Evolutionary conservation across 2,113 vertebrate genomes (phyloP).

Genomic region (Barbus barbus): DNA sequence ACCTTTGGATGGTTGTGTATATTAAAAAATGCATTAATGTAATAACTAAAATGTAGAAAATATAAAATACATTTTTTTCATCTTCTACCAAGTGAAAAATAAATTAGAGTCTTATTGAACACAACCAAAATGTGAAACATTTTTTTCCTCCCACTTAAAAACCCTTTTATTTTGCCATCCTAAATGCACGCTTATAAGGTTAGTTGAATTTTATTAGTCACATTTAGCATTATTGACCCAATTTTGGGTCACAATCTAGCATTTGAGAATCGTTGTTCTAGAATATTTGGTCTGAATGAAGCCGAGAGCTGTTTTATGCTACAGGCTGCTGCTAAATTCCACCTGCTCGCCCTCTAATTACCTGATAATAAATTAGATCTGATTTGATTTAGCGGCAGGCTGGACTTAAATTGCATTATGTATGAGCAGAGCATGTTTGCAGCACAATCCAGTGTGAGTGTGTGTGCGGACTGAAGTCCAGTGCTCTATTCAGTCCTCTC

Average conservation of each 20-base stretch:
- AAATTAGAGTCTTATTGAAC: neutral
- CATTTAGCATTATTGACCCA: neutral
- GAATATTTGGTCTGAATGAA: neutral
- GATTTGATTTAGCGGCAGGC: constrained; percentile 27
- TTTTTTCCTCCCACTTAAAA: neutral
- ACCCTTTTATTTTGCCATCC: neutral
- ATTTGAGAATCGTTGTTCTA: neutral
- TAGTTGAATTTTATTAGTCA: neutral
- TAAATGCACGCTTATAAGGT: neutral
- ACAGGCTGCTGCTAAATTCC: neutral
- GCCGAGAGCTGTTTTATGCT: neutral
- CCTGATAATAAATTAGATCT: constrained; percentile 33
- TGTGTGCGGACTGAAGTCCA: constrained; percentile 33
- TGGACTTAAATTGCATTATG: constrained; percentile 48
- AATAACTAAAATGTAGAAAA: neutral
- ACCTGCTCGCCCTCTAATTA: constrained; percentile 11
- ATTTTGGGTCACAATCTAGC: neutral
- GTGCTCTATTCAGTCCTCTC: constrained; percentile 56
- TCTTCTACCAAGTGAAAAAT: neutral
- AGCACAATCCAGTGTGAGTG: constrained; percentile 42
- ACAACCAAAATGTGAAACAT: neutral
- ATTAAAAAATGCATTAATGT: neutral
- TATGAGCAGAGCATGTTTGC: constrained; percentile 29
- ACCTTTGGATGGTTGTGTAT: no score
- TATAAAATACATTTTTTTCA: no score